phyloP scores from a whole-genome alignment of 92 coral and sea anemone genomes.

The Porites lobata region DNA sequence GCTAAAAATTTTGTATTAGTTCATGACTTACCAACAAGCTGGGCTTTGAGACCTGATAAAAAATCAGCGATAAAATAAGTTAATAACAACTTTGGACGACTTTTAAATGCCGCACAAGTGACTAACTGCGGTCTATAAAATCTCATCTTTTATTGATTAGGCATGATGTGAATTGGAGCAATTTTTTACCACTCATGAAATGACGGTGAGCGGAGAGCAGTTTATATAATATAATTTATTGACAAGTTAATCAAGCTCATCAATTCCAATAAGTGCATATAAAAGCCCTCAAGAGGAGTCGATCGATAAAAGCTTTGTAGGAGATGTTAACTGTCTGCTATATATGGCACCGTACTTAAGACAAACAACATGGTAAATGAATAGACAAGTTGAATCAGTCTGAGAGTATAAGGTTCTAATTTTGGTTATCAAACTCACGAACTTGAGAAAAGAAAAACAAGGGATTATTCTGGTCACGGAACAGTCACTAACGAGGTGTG shows the following conservation, averaged over 20 bases:
- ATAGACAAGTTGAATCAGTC: too few species aligned
- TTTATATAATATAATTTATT: background rate
- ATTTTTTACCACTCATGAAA: background rate
- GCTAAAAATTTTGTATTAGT: conserved; percentile 13
- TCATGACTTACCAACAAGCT: conserved; percentile 45
- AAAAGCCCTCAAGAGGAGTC: background rate
- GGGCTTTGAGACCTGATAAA: conserved; percentile 44
- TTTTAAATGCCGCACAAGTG: background rate
- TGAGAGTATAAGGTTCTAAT: background rate
- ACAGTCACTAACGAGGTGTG: background rate
- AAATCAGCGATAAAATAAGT: conserved; percentile 3
- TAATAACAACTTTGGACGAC: background rate
- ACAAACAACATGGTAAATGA: background rate
- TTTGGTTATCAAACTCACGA: background rate
- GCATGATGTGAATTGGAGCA: background rate
- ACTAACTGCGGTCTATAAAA: background rate
- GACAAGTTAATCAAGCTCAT: background rate
- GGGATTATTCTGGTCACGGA: background rate
- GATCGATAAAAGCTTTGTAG: background rate
- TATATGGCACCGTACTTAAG: background rate
- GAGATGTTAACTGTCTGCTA: background rate
- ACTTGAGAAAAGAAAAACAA: background rate
- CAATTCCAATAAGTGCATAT: background rate
- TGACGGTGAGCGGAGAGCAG: background rate
- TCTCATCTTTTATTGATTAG: background rate